Evolutionary conservation across 1,140 invertebrate species (phyloP).

Genomic region (Dendroctonus valens): DNA sequence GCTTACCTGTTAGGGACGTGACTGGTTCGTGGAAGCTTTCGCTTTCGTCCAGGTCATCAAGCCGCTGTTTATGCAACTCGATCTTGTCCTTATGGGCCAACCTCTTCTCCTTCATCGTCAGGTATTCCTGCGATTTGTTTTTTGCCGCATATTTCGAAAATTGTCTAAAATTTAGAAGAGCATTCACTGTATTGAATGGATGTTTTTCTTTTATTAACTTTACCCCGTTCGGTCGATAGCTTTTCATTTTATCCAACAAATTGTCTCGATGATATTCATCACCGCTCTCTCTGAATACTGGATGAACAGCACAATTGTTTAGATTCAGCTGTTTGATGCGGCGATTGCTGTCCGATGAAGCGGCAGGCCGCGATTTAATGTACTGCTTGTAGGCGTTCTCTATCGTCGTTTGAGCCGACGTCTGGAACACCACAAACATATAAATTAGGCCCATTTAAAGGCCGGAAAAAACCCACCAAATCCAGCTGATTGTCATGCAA

Average conservation of each 20-base stretch:
- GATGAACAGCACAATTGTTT: slow-evolving; percentile 58
- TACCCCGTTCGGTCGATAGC: slow-evolving; percentile 80
- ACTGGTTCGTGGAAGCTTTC: slow-evolving; percentile 33
- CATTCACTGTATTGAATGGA: too few relatives aligned
- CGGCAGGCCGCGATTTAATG: slow-evolving; percentile 76
- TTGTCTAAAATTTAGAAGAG: slow-evolving; percentile 67
- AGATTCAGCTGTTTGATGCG: slow-evolving; percentile 70
- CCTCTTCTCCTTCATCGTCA: slow-evolving; percentile 72
- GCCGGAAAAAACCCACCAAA: slow-evolving; percentile 57
- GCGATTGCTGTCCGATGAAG: slow-evolving; percentile 86
- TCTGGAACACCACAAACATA: background rate
- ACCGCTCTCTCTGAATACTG: slow-evolving; percentile 53
- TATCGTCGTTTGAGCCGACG: slow-evolving; percentile 47
- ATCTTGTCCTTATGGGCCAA: slow-evolving; percentile 63
- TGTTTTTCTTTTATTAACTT: slow-evolving; percentile 48
- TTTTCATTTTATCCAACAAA: slow-evolving; percentile 76
- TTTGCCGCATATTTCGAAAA: slow-evolving; percentile 90
- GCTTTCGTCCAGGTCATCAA: slow-evolving; percentile 50
- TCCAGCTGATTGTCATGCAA: slow-evolving; percentile 74
- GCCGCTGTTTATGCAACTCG: slow-evolving; percentile 50
- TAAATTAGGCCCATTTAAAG: too few relatives aligned
- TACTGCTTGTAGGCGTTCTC: slow-evolving; percentile 92
- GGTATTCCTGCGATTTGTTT: slow-evolving; percentile 69
- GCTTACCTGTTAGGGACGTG: slow-evolving; percentile 12
- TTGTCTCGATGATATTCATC: slow-evolving; percentile 50